Percentiles rank a stretch among this genome's conserved stretches.
Evolutionary conservation across 2,888 invertebrate species (phyloP).

Genomic region (Limenitis arthemis): DNA sequence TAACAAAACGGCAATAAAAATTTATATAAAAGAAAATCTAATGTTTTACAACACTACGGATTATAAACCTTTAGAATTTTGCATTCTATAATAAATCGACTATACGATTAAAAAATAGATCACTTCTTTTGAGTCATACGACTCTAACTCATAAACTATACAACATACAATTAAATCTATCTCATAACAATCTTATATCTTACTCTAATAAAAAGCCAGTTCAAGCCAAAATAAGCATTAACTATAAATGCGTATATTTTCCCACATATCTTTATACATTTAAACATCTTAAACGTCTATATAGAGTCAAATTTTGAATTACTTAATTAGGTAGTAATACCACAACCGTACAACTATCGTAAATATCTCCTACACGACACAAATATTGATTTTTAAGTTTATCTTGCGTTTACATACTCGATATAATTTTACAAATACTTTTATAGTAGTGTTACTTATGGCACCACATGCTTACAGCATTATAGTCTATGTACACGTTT

Average conservation of each 20-base stretch:
- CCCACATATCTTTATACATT: slow-evolving; percentile 65
- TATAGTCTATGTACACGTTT: slow-evolving; percentile 44
- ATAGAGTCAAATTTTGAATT: slow-evolving; percentile 16
- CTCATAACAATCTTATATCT: slow-evolving; percentile 45
- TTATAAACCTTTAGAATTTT: slow-evolving; percentile 43
- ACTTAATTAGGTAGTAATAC: slow-evolving; percentile 16
- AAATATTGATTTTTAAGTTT: slow-evolving; percentile 14
- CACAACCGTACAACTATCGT: slow-evolving; percentile 22
- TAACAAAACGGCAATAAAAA: no score
- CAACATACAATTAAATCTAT: slow-evolving; percentile 24
- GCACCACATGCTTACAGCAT: slow-evolving; percentile 70
- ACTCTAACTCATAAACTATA: slow-evolving; percentile 16
- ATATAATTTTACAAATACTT: slow-evolving; percentile 41
- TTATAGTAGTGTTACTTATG: slow-evolving; percentile 61
- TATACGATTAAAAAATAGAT: slow-evolving; percentile 24
- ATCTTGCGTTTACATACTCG: slow-evolving; percentile 10
- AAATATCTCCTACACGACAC: slow-evolving; percentile 15
- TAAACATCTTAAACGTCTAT: slow-evolving; percentile 16
- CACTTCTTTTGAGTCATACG: slow-evolving; percentile 26
- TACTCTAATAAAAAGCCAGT: slow-evolving; percentile 62
- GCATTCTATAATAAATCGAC: slow-evolving; percentile 31
- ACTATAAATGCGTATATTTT: slow-evolving; percentile 70
- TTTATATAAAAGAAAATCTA: no score
- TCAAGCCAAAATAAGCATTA: slow-evolving; percentile 60
- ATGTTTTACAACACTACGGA: slow-evolving; percentile 39